phyloP scores from a whole-genome alignment of 2,888 invertebrate genomes.

The Calliphora vomitoria region DNA sequence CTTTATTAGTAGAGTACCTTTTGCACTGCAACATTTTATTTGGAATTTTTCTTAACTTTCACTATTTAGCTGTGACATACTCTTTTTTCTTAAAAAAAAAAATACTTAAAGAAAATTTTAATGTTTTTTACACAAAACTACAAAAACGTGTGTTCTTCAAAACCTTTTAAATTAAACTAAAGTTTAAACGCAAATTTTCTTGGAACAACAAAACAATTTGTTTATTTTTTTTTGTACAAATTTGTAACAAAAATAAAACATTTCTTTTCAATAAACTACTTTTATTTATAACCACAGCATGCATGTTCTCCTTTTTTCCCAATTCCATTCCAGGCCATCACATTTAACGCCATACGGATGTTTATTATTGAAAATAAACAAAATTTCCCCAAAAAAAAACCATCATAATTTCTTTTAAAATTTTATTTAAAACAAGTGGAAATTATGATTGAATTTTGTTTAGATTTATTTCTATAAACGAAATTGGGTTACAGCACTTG shows the following conservation, averaged over 20 bases:
- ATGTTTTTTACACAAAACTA: not conserved
- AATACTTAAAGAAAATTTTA: not conserved
- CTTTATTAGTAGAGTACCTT: constrained; percentile 41
- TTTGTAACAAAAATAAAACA: constrained; percentile 1
- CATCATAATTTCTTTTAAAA: constrained; percentile 56
- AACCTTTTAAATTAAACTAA: constrained; percentile 62
- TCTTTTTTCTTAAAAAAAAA: not conserved
- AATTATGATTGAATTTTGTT: constrained; percentile 64
- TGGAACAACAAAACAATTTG: constrained; percentile 36
- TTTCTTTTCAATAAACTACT: constrained; percentile 8
- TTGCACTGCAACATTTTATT: constrained; percentile 44
- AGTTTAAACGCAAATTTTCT: constrained; percentile 34
- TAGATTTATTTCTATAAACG: constrained; percentile 53
- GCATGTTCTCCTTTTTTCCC: constrained; percentile 21
- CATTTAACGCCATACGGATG: constrained; percentile 58
- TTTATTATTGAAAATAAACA: constrained; percentile 61
- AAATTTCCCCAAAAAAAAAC: not conserved
- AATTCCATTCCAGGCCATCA: not conserved
- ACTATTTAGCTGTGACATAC: not conserved
- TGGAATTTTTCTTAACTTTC: not conserved
- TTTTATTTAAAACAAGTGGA: not conserved
- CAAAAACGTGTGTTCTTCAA: constrained; percentile 52
- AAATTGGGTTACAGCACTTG: constrained; percentile 45
- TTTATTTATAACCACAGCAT: constrained; percentile 37
- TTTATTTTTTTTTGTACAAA: constrained; percentile 41